These are phyloP conservation scores for Lota lota DNA, from an alignment of 2,113 vertebrate genomes.

Conservation along the genomic window DNA sequence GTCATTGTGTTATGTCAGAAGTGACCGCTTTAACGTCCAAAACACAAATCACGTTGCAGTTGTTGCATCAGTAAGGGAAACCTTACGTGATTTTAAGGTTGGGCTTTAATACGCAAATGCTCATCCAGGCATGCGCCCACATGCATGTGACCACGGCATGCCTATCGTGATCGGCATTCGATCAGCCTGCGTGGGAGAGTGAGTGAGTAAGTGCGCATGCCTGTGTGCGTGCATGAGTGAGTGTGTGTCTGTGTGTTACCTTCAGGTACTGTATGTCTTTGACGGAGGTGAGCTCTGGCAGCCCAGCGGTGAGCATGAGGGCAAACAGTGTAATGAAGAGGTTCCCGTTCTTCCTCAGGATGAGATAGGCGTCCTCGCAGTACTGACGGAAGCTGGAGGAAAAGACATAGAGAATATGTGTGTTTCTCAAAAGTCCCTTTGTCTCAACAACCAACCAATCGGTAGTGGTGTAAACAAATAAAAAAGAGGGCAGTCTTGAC, in stretches of 20 bases:
- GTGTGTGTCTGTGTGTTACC: conserved; percentile 67
- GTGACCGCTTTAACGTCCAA: too few species aligned
- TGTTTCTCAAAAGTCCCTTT: too few species aligned
- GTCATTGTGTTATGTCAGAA: too few species aligned
- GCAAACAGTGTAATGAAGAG: conserved; percentile 98
- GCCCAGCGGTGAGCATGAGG: conserved; percentile 95
- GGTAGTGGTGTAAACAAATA: too few species aligned
- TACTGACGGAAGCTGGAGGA: conserved; percentile 88
- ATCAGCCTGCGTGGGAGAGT: too few species aligned
- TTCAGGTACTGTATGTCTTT: conserved; percentile 99
- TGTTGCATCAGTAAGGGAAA: too few species aligned
- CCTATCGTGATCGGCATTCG: not conserved
- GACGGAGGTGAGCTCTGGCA: conserved; percentile 94
- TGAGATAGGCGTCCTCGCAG: conserved; percentile 93
- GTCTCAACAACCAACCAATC: too few species aligned
- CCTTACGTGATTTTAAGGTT: too few species aligned
- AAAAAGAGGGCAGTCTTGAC: too few species aligned
- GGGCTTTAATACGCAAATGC: too few species aligned
- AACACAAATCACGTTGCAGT: too few species aligned
- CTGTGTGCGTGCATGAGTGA: conserved; percentile 4
- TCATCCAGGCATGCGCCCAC: too few species aligned
- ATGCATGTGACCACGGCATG: not conserved
- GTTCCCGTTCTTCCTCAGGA: conserved; percentile 91
- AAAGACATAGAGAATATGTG: not conserved
- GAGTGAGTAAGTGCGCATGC: not conserved